Conservation (phyloP, 1,140 invertebrate genomes). For the Pentalonia nigronervosa region DNA sequence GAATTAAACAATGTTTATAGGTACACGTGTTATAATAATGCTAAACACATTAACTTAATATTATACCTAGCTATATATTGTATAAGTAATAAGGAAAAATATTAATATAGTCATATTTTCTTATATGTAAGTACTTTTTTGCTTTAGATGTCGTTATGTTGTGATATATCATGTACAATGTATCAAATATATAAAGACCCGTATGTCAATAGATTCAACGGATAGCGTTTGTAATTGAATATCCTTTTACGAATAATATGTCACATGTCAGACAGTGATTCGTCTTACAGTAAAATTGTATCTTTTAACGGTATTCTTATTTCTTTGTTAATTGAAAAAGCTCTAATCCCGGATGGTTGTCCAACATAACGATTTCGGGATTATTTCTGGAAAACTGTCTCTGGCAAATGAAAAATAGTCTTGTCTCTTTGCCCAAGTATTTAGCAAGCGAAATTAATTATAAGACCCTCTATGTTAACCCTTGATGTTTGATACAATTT, state of each 20-base stretch:
- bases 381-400: conserved; percentile 15
- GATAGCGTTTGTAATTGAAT: neutral
- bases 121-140: neutral
- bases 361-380: conserved; percentile 34
- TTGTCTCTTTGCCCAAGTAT: conserved; percentile 20
- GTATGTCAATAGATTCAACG: neutral
- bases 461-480: neutral
- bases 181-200: neutral
- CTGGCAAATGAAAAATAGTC: neutral
- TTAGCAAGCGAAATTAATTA: conserved; percentile 19
- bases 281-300: neutral
- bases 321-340: conserved; percentile 35
- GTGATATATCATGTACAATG: neutral
- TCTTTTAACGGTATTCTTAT: neutral
- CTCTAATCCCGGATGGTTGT: conserved; percentile 22
- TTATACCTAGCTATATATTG: too few relatives aligned
- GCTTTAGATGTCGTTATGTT: neutral
- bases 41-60: neutral
- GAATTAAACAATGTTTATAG: neutral
- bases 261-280: neutral
- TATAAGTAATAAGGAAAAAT: neutral
- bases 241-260: neutral
- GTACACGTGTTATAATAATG: neutral
- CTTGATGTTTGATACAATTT: conserved; percentile 17
- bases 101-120: neutral